Base-by-base conservation (phyloP, 2,113 vertebrate genomes). In the Gallinago undulata region DNA sequence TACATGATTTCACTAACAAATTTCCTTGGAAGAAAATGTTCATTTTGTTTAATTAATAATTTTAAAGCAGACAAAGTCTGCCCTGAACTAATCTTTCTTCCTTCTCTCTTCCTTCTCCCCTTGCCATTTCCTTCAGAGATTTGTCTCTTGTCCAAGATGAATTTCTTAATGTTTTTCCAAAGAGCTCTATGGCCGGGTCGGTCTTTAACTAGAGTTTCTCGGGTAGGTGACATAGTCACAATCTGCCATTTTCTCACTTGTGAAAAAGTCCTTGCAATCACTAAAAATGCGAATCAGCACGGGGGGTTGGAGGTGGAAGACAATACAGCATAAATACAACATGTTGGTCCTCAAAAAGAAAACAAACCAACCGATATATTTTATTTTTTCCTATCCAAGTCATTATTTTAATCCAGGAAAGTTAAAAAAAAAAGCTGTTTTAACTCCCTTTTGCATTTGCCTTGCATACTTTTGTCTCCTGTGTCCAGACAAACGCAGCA, bases 221-320 rank as follows among this genome's bases (percentile, higher is more conserved):
- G 33, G 37, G 19, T 39, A 23, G 55, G 56, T 31, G 43, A 22
- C 56, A 30, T 9, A n/a, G 28, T 33, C 18, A 57, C 11, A 57
- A n/a, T 57, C 28, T 59, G 13, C 19, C 16, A 11, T n/a, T 37
- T 16, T 62, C 35, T 72, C 63, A 33, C 53, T 56, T 62, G 47
- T 55, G 33, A 47, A 82, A 19, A 55, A 83, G 33, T 33, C 41
- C 27, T 57, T 86, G 16, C 39, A 31, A 7, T 43, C 56, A 83
- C 27, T 48, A 33, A 45, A 31, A 25, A 25, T 11, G 13, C 62
- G 21, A 51, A 72, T 62, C 2, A 1, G 6, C 4, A 10, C 2
- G 10, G 13, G 7, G 19, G 3, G 4, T 11, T 3, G 3, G 15
- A 22, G 3, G 22, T 8, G 7, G 12, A 23, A 57, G 15, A 31